A percentile compares a stretch with the other conserved stretches of the same genome.
Evolutionary conservation across 92 coral and sea anemone species (phyloP).

Genomic region (Heliopora coerulea): DNA sequence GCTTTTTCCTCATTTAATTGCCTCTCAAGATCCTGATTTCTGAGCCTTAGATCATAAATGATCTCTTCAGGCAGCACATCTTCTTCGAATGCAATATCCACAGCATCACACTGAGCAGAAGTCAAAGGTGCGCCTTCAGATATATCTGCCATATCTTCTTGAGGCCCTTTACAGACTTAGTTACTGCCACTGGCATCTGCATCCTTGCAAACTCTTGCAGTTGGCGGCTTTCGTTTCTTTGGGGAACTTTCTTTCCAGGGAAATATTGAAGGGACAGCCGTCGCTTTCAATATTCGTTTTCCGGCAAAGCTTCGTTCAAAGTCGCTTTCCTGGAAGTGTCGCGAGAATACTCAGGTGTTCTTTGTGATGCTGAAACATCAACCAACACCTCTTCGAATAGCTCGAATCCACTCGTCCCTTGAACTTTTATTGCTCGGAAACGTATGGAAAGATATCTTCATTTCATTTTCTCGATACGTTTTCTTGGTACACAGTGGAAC

Average conservation of each 20-base stretch:
- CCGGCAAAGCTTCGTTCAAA: conserved; percentile 57
- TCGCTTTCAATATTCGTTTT: conserved; percentile 43
- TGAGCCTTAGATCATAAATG: neutral
- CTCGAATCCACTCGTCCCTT: conserved; percentile 54
- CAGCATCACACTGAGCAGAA: too few species aligned
- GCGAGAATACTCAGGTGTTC: conserved; percentile 53
- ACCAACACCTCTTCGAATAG: conserved; percentile 56
- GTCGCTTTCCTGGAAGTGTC: conserved; percentile 57
- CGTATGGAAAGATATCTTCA: conserved; percentile 21
- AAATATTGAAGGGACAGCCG: conserved; percentile 61
- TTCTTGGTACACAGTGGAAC: conserved; percentile 59
- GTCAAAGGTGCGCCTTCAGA: too few species aligned
- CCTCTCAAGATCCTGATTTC: too few species aligned
- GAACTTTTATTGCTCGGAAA: conserved; percentile 55
- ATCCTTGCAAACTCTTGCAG: too few species aligned
- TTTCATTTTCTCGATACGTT: too few species aligned
- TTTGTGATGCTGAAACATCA: conserved; percentile 41
- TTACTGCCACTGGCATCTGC: too few species aligned
- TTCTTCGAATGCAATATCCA: too few species aligned
- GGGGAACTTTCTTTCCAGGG: conserved; percentile 59
- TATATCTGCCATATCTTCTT: too few species aligned
- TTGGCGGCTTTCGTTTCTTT: too few species aligned
- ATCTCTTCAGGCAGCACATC: too few species aligned
- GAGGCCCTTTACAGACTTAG: too few species aligned
- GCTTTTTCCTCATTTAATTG: too few species aligned